Base-by-base conservation (phyloP, 1,140 invertebrate species). In the Tachypleus tridentatus region DNA sequence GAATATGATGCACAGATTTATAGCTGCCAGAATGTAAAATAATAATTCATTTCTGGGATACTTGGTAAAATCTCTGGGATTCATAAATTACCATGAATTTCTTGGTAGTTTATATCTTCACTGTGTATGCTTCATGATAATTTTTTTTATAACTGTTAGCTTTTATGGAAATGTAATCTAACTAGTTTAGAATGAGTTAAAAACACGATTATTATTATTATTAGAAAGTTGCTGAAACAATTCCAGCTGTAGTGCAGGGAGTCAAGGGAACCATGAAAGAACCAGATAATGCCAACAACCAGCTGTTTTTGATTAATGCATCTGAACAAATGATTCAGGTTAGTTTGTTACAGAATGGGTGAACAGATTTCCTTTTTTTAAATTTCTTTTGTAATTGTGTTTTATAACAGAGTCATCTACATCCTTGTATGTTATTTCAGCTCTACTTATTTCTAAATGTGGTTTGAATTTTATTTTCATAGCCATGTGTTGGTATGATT, bases 241-340 rank as follows among this genome's bases (percentile, higher is more conserved):
- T 97, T 61, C 90, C 93, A 0, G 79, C 82, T 11, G 75, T 97
- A 57, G 85, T 95, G 0, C 87, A 91, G 54, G 87, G 87, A 3
- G 83, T 93, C 1, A 87, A 91, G 69, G 85, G 82, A 0, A 87
- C 85, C 0, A 80, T 85, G 49, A 80, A 81, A 11, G 82, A 86
- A 66, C 85, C 88, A 4, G 85, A 87, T 64, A 85, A 86, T 75
- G 82, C 87, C 3, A 83, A 85, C 51, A 83, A 86, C 2, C 88
- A 94, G 73, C 76, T 91, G 4, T 86, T 87, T 71, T 80, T 97
- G 0, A 92, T 96, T 69, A 89, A 90, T 69, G 86, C 89, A 29
- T 29, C 29, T 29, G 89, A 96, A 73, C 85, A 88, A 61, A 92
- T 95, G 74, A 57, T 69, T 58, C 67, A 66, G 52, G 67, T 69